These are phyloP conservation scores for Quadroppia sp. DNA, from an alignment of 2,888 invertebrate genomes.

Conservation along the genomic window DNA sequence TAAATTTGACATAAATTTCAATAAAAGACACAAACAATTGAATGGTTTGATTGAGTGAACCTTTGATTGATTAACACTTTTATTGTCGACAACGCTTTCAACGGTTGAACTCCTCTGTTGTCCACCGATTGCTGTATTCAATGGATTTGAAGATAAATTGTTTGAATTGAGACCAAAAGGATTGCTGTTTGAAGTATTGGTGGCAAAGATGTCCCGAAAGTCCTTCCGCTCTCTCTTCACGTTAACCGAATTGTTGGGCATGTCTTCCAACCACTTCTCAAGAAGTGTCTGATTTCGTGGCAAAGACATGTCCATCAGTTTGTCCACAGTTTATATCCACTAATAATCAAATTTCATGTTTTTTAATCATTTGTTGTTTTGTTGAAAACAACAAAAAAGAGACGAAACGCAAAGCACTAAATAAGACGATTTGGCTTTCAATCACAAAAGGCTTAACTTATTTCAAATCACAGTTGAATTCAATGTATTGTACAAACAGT, in stretches of 20 bases:
- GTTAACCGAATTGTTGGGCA: conserved; percentile 36
- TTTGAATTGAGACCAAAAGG: not conserved
- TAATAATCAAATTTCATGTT: not conserved
- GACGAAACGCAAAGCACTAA: not conserved
- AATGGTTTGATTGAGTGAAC: not conserved
- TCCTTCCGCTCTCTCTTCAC: conserved; percentile 40
- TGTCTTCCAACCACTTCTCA: conserved; percentile 42
- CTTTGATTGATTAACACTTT: not conserved
- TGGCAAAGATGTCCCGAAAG: conserved; percentile 36
- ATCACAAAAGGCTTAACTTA: not conserved
- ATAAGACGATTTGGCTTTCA: not conserved
- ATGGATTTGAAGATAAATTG: not conserved
- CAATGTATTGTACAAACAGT: not conserved
- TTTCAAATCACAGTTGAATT: no score
- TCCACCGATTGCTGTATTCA: not conserved
- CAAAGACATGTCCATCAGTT: conserved; percentile 24
- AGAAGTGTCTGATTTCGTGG: conserved; percentile 15
- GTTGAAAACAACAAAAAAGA: not conserved
- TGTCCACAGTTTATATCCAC: not conserved
- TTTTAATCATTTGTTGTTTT: no score
- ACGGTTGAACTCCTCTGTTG: not conserved
- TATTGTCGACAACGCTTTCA: not conserved
- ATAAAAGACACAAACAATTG: not conserved
- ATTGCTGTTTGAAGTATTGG: not conserved
- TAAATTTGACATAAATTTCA: not conserved